Evolutionary conservation across 2,113 vertebrate species (phyloP).

Genomic region (Coracopsis vasa): DNA sequence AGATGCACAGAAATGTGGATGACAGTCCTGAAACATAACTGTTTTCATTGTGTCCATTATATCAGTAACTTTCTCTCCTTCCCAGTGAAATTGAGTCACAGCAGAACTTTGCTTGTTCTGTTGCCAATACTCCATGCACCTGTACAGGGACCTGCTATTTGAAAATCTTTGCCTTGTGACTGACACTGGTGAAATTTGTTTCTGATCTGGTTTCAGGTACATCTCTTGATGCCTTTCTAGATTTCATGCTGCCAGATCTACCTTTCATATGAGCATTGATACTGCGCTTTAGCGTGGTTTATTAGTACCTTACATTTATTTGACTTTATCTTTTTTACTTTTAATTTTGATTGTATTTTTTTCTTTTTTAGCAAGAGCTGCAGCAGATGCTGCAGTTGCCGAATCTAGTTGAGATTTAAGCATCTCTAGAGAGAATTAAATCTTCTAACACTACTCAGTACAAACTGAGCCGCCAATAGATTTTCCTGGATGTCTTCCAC

Average conservation of each 20-base stretch:
- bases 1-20: conserved; percentile 15
- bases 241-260: background rate
- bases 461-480: conserved; percentile 43
- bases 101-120: conserved; percentile 10
- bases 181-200: background rate
- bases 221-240: background rate
- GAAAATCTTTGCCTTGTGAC: conserved; percentile 7
- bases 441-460: conserved; percentile 60
- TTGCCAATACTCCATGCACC: conserved; percentile 40
- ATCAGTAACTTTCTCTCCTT: conserved; percentile 32
- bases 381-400: conserved; percentile 1
- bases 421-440: conserved; percentile 68
- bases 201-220: background rate
- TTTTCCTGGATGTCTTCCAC: conserved; percentile 71
- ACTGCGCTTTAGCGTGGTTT: background rate
- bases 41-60: conserved; percentile 34
- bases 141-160: conserved; percentile 25
- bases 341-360: background rate
- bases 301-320: background rate
- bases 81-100: conserved; percentile 7
- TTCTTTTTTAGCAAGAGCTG: background rate
- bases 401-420: conserved; percentile 52
- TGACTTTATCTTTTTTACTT: background rate
- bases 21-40: conserved; percentile 44
- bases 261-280: background rate